Conservation (phyloP, 1,140 invertebrate genomes). For the Penaeus japonicus region DNA sequence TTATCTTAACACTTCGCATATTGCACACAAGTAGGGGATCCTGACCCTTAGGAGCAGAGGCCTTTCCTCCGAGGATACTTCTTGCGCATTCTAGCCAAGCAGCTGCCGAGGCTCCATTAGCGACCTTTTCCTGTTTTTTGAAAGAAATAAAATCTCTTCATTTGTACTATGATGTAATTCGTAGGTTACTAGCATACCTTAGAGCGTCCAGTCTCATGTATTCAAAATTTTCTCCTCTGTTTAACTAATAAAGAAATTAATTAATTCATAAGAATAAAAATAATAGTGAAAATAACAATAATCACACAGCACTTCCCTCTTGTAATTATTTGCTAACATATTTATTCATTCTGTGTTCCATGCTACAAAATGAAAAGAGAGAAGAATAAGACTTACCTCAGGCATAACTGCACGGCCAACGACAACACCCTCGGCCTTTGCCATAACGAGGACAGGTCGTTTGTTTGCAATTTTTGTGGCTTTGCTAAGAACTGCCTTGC, state of each 20-base stretch:
- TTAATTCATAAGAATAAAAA: too few relatives aligned
- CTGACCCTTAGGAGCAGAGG: slow-evolving; percentile 8
- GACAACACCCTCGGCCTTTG: slow-evolving; percentile 21
- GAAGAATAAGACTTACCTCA: slow-evolving; percentile 7
- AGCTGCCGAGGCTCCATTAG: slow-evolving; percentile 27
- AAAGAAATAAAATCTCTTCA: too few relatives aligned
- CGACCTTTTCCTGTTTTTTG: background rate
- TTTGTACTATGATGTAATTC: too few relatives aligned
- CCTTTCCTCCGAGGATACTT: slow-evolving; percentile 2
- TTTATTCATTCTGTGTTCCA: too few relatives aligned
- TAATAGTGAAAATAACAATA: too few relatives aligned
- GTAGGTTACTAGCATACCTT: too few relatives aligned
- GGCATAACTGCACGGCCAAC: slow-evolving; percentile 21
- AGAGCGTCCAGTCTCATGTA: too few relatives aligned
- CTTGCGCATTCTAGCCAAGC: slow-evolving; percentile 29
- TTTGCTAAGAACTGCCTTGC: slow-evolving; percentile 23
- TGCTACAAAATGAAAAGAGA: too few relatives aligned
- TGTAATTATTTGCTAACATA: too few relatives aligned
- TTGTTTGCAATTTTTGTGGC: slow-evolving; percentile 16
- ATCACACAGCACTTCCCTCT: too few relatives aligned
- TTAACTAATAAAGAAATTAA: too few relatives aligned
- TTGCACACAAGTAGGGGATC: slow-evolving; percentile 24
- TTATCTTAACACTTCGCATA: slow-evolving; percentile 2
- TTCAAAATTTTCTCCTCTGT: too few relatives aligned
- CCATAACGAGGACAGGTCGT: slow-evolving; percentile 36